phyloP scores from a whole-genome alignment of 2,797 vertebrate species.

The Ctenosaura bakeri region DNA sequence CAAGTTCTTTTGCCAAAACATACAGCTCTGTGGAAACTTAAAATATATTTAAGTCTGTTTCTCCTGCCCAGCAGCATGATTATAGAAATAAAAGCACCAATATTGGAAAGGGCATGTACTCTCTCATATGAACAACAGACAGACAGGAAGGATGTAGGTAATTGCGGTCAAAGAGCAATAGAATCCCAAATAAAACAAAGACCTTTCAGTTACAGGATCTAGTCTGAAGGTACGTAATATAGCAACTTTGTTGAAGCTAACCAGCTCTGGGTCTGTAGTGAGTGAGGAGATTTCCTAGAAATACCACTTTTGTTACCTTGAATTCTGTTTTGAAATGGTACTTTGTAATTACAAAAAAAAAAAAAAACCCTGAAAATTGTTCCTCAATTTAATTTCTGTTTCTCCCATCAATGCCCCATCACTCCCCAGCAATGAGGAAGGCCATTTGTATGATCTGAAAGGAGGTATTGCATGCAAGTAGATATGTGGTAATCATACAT shows the following conservation, averaged over 20 bases:
- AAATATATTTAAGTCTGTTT: background rate
- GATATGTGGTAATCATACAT: background rate
- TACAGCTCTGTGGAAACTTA: background rate
- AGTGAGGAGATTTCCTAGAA: background rate
- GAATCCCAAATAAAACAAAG: background rate
- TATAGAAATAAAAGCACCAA: slow-evolving; percentile 7
- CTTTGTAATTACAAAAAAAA: background rate
- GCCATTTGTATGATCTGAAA: background rate
- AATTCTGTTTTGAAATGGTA: background rate
- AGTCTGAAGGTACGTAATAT: background rate
- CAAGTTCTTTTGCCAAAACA: background rate
- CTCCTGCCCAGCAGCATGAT: background rate
- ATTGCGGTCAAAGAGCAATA: background rate
- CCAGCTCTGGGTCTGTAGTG: background rate
- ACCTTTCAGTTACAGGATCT: background rate
- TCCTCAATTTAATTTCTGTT: background rate
- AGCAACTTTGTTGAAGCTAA: background rate
- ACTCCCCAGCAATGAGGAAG: background rate
- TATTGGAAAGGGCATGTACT: background rate
- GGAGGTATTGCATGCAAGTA: background rate
- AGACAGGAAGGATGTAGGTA: slow-evolving; percentile 7
- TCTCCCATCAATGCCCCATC: too few relatives aligned
- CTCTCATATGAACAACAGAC: background rate
- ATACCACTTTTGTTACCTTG: background rate
- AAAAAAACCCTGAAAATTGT: background rate